Evolutionary conservation across 2,113 vertebrate species (phyloP).

Genomic region (Nyctereutes procyonoides): DNA sequence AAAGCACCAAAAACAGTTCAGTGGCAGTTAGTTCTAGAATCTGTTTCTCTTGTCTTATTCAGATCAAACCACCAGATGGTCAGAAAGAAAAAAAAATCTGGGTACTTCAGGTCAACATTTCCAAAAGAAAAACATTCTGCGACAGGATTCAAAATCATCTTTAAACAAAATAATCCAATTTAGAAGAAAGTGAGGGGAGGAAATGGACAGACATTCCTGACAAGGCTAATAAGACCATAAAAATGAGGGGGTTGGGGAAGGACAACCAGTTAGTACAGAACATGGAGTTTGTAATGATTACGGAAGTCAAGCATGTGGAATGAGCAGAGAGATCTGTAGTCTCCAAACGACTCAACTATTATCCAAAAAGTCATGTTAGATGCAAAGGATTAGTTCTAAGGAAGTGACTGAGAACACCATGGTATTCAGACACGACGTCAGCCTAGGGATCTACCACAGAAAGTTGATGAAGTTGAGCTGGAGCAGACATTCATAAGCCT

Average conservation of each 20-base stretch:
- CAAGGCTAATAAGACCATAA: neutral
- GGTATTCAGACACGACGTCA: neutral
- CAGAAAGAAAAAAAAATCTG: neutral
- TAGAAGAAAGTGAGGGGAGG: neutral
- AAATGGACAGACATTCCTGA: neutral
- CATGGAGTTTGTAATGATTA: no score
- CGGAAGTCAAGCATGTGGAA: neutral
- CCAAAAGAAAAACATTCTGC: neutral
- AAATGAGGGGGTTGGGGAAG: neutral
- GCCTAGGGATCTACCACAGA: neutral
- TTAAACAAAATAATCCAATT: slow-evolving; percentile 18
- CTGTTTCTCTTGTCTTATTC: neutral
- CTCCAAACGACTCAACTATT: neutral
- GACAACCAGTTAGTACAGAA: neutral
- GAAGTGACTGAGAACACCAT: neutral
- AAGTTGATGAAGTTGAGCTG: neutral
- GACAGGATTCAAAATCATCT: slow-evolving; percentile 3
- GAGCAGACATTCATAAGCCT: neutral
- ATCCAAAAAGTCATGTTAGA: neutral
- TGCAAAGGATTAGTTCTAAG: neutral
- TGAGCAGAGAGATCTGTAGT: neutral
- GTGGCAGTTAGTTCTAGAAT: neutral
- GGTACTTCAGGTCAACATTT: neutral
- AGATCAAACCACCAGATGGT: neutral
- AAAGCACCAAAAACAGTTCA: neutral